Evolutionary conservation across 1,140 invertebrate species (phyloP).

Genomic region (Drosophila nigrodunni): DNA sequence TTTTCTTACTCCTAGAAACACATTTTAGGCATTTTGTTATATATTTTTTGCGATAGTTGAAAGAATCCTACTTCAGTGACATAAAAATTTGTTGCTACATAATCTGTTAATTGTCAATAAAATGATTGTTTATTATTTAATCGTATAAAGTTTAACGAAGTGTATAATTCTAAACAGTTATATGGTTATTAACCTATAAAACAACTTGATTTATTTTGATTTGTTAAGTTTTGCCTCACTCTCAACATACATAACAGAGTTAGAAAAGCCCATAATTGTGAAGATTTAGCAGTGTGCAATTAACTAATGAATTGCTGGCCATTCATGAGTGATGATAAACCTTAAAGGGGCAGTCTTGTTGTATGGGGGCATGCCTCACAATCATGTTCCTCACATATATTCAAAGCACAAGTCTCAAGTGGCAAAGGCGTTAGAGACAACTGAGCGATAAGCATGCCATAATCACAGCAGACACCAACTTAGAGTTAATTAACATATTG

Average conservation of each 20-base stretch:
- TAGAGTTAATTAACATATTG: conserved; percentile 79
- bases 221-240: neutral
- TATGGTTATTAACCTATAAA: neutral
- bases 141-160: neutral
- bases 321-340: neutral
- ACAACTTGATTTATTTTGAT: neutral
- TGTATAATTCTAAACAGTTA: neutral
- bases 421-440: conserved; percentile 34
- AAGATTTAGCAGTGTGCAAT: conserved; percentile 21
- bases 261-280: conserved; percentile 19
- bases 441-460: conserved; percentile 57
- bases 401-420: conserved; percentile 32
- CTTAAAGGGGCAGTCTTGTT: neutral
- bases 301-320: conserved; percentile 47
- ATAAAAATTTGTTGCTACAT: too few species aligned
- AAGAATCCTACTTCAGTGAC: too few species aligned
- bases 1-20: too few species aligned
- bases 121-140: too few species aligned
- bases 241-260: conserved; percentile 4
- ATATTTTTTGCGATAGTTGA: too few species aligned
- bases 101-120: too few species aligned
- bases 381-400: neutral
- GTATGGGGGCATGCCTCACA: neutral
- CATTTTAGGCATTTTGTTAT: too few species aligned
- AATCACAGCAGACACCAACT: conserved; percentile 55